Evolutionary conservation across 2,113 vertebrate genomes (phyloP).

Genomic region (Nicator chloris): DNA sequence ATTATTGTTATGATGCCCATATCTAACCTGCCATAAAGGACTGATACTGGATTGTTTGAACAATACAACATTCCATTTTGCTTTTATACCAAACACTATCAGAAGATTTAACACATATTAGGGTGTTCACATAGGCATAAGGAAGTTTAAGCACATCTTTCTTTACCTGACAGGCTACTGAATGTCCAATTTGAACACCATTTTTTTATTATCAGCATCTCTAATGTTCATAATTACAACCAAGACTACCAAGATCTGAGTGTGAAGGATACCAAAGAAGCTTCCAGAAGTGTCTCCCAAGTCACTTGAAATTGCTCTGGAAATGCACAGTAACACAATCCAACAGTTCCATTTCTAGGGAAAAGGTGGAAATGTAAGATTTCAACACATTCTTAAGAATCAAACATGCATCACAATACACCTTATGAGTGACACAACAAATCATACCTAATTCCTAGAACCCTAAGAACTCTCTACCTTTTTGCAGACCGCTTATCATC

Average conservation of each 20-base stretch:
- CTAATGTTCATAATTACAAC: background rate
- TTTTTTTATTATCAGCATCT: background rate
- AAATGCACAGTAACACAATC: background rate
- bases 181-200: background rate
- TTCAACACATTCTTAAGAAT: background rate
- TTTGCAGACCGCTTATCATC: background rate
- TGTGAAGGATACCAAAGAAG: background rate
- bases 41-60: background rate
- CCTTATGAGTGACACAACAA: accelerated
- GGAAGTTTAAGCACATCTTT: background rate
- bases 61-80: background rate
- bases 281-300: background rate
- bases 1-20: background rate
- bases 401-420: background rate
- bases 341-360: background rate
- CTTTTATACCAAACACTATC: background rate
- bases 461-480: background rate
- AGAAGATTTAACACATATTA: background rate
- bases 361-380: background rate
- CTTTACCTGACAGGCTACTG: background rate
- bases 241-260: background rate
- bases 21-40: background rate
- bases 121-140: background rate
- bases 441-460: background rate
- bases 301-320: background rate